Evolutionary conservation across 2,113 vertebrate species (phyloP), one percentile per base, ranked within the genome.

Genomic region (Corynorhinus townsendii): DNA sequence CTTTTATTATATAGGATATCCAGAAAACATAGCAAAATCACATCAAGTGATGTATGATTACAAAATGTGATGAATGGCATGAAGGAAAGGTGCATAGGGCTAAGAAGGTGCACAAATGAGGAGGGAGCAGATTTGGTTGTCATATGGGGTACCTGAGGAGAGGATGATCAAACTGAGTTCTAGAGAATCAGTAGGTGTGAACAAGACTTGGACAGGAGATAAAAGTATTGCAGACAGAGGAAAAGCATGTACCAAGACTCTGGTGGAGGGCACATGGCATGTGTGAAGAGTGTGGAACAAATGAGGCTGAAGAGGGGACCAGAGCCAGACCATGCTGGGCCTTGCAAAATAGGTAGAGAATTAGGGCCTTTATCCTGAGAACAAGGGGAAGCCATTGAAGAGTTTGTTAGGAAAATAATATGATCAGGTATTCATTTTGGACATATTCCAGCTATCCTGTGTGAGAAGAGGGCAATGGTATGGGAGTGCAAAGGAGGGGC

Each of bases 221-320:
- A 54, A 54, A 85, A 26, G 15, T 7, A 11, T 30, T 45, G 7
- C 14, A 40, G 10, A 8, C 16, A 33, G 28, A 84, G 2, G 28
- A 17, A 66, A 15, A 38, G 10, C 35, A 17, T 8, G 2, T 11
- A 8, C 38, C n/a, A 40, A 22, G 22, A 54, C 19, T 30, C 15
- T 87, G 9, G 0, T 0, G 3, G 12, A 68, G 14, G 28, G 28
- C 49, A 3, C 10, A 14, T 0, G 16, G 22, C 8, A 4, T 0
- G 5, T 11, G 20, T 20, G 38, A 54, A 62, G 33, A 33, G 3
- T n/a, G 15, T 45, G 14, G n/a, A 66, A 38, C 17, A 43, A 24
- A 11, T 12, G 11, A 72, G 3, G 4, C 11, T 71, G 2, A n/a
- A 66, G 16, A 56, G 2, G 4, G 16, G 15, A 16, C 30, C 33